Evolutionary conservation across 2,888 invertebrate species (phyloP), one percentile per base, ranked within the genome.

Genomic region (Caenorhabditis parvicauda): DNA sequence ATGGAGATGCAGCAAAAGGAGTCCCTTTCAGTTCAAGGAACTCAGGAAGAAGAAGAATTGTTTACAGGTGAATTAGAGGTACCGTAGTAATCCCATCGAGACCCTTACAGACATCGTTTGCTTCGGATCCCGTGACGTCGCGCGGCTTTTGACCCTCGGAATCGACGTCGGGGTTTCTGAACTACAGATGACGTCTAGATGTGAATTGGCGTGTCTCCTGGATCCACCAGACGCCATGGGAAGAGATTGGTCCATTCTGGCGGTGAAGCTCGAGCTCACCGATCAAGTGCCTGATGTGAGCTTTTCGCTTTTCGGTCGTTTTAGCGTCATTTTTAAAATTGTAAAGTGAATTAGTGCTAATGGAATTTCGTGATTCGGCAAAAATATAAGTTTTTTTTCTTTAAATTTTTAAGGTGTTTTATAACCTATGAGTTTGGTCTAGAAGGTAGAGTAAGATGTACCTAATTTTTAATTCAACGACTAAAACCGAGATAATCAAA

Each of bases 161-260:
- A 84, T 86, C 61, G 86, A 86, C 59, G 81, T 88, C 45, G 85
- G 85, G 56, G 84, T 88, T 7, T 72, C 86, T 37, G 84, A 87
- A 54, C 83, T 89, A 29, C 85, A 87, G 37, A 83, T 87, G 17
- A 67, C 66, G 27, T 61, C 62, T n/a, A 49, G 70, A 17, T 70
- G 59, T 45, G 77, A 81, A 53, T 75, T 86, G 39, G 83, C 84
- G 54, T 67, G 79, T 21, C 72, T 84, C 19, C 80, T 86, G 35
- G 86, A 86, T 72, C 84, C 85, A 0, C 81, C 83, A 2, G 85
- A 86, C 64, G 80, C 83, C 1, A 83, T 85, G 81, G 86, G 86
- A 35, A 77, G 84, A 21, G 86, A 86, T 76, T 86, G 86, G 86
- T 85, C 85, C 69, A 82, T 86, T 64, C 76, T 86, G 54, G 86